Base-by-base conservation (phyloP, 2,888 invertebrate genomes). In the Melanostoma scalare region DNA sequence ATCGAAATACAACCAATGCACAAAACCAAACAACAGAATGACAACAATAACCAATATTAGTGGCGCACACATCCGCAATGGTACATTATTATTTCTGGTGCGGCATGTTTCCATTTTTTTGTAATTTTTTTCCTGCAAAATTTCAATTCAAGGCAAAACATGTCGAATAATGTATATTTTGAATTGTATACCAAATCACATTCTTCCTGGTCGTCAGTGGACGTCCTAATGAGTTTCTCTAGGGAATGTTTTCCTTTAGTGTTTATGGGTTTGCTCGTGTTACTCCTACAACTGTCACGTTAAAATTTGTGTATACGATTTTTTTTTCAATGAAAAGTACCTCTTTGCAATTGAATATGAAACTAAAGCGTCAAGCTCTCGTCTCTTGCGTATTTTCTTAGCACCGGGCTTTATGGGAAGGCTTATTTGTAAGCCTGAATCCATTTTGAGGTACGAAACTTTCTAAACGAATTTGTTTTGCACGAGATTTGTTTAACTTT, bases 331-430 rank as follows among this genome's bases (percentile, higher is more conserved):
- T 33, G n/a, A 35, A 3, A 68, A 69, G 6, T 89, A 65, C 92
- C 89, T 87, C 44, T 91, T 91, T 10, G 92, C 90, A 40, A 92
- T 90, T 78, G 92, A 92, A 86, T 92, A 89, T 55, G 92, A 92
- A 61, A 95, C 95, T 69, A 95, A 90, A 52, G 95, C 95, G 89
- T 95, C 95, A 87, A 95, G 91, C 90, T 95, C 95, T 88, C 95
- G 93, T 86, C 95, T 93, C 89, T 95, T 95, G 88, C 94, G 93
- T 95, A 95, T 95, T 92, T 95, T 95, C 91, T 95, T 95, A 86
- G 93, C 92, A 52, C 92, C 92, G 58, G 89, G 87, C 84, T 93
- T 92, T 84, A 93, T 92, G 90, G 92, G 95, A 91, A 92, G 95
- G 89, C 91, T 94, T 90, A 93, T 94, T 91, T 92, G 94, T 92